Percentiles rank a stretch among this genome's conserved stretches.
phyloP scores from a whole-genome alignment of 2,113 vertebrate species.

The Brienomyrus longianalis region DNA sequence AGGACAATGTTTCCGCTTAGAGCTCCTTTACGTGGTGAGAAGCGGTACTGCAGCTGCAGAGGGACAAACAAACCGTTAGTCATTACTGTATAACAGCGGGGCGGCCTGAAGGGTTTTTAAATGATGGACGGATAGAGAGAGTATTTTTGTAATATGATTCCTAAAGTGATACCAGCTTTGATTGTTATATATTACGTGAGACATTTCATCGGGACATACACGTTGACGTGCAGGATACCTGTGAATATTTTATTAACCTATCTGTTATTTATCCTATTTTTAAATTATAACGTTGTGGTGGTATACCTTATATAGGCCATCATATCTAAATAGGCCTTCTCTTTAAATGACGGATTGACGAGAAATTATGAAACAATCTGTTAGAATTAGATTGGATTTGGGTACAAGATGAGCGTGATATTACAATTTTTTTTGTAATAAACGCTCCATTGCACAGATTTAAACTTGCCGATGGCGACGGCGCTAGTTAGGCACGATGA shows the following conservation, averaged over 20 bases:
- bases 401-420: neutral
- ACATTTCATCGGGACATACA: neutral
- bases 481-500: neutral
- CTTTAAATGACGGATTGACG: neutral
- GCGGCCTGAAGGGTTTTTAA: neutral
- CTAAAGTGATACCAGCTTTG: neutral
- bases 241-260: neutral
- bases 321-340: neutral
- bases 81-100: neutral
- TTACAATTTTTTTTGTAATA: neutral
- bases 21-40: neutral
- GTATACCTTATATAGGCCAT: neutral
- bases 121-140: neutral
- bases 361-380: neutral
- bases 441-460: no score
- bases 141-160: neutral
- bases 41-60: neutral
- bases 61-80: neutral
- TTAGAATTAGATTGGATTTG: neutral
- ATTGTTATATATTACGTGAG: neutral
- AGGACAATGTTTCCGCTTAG: neutral
- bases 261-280: neutral
- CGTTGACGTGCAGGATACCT: neutral
- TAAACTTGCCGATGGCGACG: no score
- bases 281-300: neutral